Base-by-base conservation (phyloP, 2,888 invertebrate species). In the Clistopyga incitator region DNA sequence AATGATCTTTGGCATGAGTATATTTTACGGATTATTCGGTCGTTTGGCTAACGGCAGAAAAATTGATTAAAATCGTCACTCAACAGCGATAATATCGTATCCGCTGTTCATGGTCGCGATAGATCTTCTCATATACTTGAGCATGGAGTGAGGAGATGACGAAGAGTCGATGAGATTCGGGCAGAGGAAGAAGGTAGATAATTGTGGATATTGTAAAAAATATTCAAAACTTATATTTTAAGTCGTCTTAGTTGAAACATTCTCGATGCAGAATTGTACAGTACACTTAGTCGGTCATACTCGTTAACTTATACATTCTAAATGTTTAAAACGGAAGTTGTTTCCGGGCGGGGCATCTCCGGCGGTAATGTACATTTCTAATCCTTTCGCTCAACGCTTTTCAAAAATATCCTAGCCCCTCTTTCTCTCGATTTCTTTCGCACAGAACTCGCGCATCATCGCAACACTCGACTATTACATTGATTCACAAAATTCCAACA, bases 191-290 rank as follows among this genome's bases (percentile, higher is more conserved):
- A 78, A 65, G 80, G 81, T 83, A 74, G 74, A 82, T 82, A 75
- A 77, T 76, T 72, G 38, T 80, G 79, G 83, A 84, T 89, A 85
- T 90, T 91, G 89, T 92, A 92, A 92, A 92, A 92, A 92, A 92
- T 92, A 92, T 92, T 92, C 90, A 92, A 92, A 92, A 92, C 92
- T 92, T 92, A 92, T 92, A 92, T 92, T 92, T 92, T 91, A 92
- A 89, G 87, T 90, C 89, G 90, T 91, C 91, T 90, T 88, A 89
- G 81, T 86, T 90, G 90, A 90, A 91, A 91, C 76, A 90, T 90
- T 88, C 88, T 90, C 88, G 88, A 91, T 90, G 88, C 89, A 89
- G 89, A 92, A 91, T 90, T 90, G 90, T 92, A 92, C 92, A 91
- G 89, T 90, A 89, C 90, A 88, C 88, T 90, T 89, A 90, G 64